phyloP scores from a whole-genome alignment of 2,888 invertebrate species.

The Candidula unifasciata region DNA sequence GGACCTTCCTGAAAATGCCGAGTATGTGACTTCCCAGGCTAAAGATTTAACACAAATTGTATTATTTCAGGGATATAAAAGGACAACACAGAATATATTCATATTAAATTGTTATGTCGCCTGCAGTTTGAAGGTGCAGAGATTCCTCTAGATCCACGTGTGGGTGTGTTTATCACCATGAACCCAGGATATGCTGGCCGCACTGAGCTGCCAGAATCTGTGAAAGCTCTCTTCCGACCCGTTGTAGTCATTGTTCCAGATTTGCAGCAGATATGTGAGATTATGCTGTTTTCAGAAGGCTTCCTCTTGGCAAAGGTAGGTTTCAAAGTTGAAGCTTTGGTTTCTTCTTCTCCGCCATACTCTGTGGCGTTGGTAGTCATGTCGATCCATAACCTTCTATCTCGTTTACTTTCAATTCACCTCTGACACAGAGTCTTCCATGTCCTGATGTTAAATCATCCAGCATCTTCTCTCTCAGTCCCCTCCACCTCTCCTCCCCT shows the following conservation, averaged over 20 bases:
- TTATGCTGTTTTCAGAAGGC: constrained; percentile 94
- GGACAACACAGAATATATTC: background rate
- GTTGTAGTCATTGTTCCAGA: constrained; percentile 95
- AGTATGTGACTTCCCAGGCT: too few species aligned
- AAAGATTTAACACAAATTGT: too few species aligned
- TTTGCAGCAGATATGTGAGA: constrained; percentile 92
- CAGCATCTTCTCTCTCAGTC: too few species aligned
- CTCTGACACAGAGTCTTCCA: too few species aligned
- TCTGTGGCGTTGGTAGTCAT: too few species aligned
- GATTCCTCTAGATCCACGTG: constrained; percentile 88
- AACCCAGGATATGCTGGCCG: constrained; percentile 95
- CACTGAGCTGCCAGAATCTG: constrained; percentile 91
- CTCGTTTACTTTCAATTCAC: too few species aligned
- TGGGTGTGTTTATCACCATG: constrained; percentile 96
- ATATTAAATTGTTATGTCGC: background rate
- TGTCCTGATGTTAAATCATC: too few species aligned
- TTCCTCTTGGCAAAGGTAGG: constrained; percentile 90
- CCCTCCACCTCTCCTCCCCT: too few species aligned
- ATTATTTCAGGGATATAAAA: too few species aligned
- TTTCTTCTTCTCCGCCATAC: too few species aligned
- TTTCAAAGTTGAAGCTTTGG: background rate
- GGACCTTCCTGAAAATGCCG: too few species aligned
- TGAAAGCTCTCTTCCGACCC: constrained; percentile 93
- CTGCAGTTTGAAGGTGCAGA: constrained; percentile 88
- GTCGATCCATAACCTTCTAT: too few species aligned